Evolutionary conservation across 2,113 vertebrate genomes (phyloP).

Genomic region (Perca flavescens): DNA sequence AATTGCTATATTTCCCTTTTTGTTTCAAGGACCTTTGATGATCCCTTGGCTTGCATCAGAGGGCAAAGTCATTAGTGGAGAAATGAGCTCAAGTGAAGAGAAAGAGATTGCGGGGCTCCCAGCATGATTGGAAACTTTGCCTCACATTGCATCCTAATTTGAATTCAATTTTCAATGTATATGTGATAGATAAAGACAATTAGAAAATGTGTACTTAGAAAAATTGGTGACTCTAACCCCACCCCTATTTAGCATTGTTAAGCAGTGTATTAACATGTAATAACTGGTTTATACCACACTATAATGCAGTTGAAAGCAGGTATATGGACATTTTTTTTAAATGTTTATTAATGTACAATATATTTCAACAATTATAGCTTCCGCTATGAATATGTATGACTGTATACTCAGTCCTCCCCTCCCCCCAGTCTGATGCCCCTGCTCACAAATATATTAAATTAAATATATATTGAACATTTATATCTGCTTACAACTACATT

Average conservation of each 20-base stretch:
- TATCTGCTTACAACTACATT: not conserved
- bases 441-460: not conserved
- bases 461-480: not conserved
- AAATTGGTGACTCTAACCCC: conserved; percentile 37
- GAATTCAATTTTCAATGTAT: conserved; percentile 81
- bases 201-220: conserved; percentile 69
- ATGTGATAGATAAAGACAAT: conserved; percentile 77
- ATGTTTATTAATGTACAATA: not conserved
- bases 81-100: conserved; percentile 86
- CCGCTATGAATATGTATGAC: not conserved
- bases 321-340: not conserved
- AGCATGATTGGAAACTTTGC: conserved; percentile 85
- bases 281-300: not conserved
- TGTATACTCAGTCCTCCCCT: too few species aligned
- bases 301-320: not conserved
- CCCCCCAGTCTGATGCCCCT: too few species aligned
- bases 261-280: conserved; percentile 24
- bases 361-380: not conserved
- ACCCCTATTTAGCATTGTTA: conserved; percentile 20
- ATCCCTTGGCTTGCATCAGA: conserved; percentile 87
- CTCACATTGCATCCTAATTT: conserved; percentile 82
- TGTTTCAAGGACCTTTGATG: conserved; percentile 87
- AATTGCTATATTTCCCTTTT: conserved; percentile 87
- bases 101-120: conserved; percentile 82
- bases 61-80: conserved; percentile 86